Base-by-base conservation (phyloP, 2,888 invertebrate genomes). In the Thera britannica region DNA sequence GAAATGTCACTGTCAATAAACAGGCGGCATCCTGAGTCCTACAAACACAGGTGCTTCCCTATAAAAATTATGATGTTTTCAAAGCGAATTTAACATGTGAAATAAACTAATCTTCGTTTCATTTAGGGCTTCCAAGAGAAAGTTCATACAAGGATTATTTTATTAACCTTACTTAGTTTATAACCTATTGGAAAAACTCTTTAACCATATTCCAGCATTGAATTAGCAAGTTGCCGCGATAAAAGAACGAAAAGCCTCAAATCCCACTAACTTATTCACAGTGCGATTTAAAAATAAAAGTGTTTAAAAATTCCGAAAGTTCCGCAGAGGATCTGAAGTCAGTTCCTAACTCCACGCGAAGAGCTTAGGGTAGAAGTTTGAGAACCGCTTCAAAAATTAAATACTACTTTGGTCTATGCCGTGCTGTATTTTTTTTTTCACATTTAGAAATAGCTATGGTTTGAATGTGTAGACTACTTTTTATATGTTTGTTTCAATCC, bases 241-340 rank as follows among this genome's bases (percentile, higher is more conserved):
- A 72, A 70, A 64, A 56, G 62, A 71, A 78, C 73, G 73, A 62
- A 72, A 79, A 78, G 70, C 68, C 67, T 76, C 70, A 82, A 83
- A 83, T 80, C 80, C 77, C 76, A 67, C 74, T 75, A 77, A 78
- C 75, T 79, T 80, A 75, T 75, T 70, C 72, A 68, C 76, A 78
- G 72, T 58, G 80, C 80, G 83, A 83, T 85, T 86, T 86, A 81
- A 86, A 88, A 89, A 84, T 82, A 86, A 86, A 88, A 86, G 77
- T 80, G 77, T 82, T 84, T 83, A 80, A 86, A 85, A 86, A 84
- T 86, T 85, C 84, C 71, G 66, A 75, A 90, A 89, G 76, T 89
- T 89, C 71, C 60, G 72, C 77, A 70, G 75, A 75, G 82, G 84
- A 83, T 86, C 79, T 71, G 71, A 80, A 83, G 79, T 82, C 79